Conservation (phyloP, 2,797 vertebrate species). For the Tiaroga cobitis region DNA sequence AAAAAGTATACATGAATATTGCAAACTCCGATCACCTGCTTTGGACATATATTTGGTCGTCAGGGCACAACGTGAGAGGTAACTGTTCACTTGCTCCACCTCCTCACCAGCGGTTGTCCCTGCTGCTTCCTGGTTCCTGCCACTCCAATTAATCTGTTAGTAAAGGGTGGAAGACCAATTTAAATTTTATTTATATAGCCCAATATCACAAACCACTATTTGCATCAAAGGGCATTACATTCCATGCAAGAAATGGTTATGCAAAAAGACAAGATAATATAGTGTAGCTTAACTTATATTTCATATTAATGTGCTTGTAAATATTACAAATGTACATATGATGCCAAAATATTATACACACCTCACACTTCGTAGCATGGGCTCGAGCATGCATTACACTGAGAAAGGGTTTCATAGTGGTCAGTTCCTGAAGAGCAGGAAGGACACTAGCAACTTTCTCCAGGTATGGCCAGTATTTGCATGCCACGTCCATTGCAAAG, state of each 20-base stretch:
- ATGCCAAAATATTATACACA: conserved; percentile 35
- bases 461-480: conserved; percentile 45
- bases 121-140: too few species aligned
- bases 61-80: background rate
- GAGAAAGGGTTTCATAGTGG: conserved; percentile 18
- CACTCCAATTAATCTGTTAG: too few species aligned
- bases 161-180: background rate
- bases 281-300: background rate
- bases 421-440: conserved; percentile 37
- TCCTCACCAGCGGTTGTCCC: too few species aligned
- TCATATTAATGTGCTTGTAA: conserved; percentile 1
- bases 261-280: background rate
- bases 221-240: background rate
- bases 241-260: background rate
- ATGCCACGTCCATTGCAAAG: conserved; percentile 31
- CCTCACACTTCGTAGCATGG: conserved; percentile 35
- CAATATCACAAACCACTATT: too few species aligned
- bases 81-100: too few species aligned
- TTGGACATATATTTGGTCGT: conserved; percentile 41
- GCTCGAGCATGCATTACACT: conserved; percentile 34
- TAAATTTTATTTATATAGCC: too few species aligned
- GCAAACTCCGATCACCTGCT: conserved; percentile 31
- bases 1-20: background rate
- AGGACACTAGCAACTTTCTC: conserved; percentile 28
- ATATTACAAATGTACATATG: conserved; percentile 17